A percentile compares a stretch with the other conserved stretches of the same genome.
Evolutionary conservation across 2,888 invertebrate genomes (phyloP).

Genomic region (Drosophila colorata): DNA sequence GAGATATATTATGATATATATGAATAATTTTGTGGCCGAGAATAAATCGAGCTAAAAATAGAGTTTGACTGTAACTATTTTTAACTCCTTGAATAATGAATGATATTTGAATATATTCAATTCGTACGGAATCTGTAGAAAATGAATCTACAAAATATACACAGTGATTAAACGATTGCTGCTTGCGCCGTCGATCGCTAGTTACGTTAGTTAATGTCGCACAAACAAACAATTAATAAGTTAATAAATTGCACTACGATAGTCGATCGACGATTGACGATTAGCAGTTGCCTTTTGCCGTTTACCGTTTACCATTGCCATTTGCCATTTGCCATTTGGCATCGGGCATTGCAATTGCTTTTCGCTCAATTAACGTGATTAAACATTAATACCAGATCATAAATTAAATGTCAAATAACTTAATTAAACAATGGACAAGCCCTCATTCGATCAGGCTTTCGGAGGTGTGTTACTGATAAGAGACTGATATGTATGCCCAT

Average conservation of each 20-base stretch:
- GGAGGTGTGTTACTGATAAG: constrained; percentile 31
- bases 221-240: constrained; percentile 6
- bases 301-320: not conserved
- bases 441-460: not conserved
- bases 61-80: not conserved
- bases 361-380: constrained; percentile 37
- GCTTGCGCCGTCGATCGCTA: not conserved
- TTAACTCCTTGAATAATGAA: not conserved
- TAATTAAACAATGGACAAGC: constrained; percentile 61
- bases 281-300: constrained; percentile 10
- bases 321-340: constrained; percentile 10
- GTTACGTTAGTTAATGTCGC: constrained; percentile 20
- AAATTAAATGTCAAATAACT: constrained; percentile 65
- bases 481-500: not conserved
- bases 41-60: not conserved
- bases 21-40: not conserved
- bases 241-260: constrained; percentile 19
- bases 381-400: constrained; percentile 35
- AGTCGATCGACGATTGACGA: not conserved
- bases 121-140: not conserved
- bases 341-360: constrained; percentile 24
- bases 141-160: not conserved
- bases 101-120: not conserved
- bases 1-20: no score
- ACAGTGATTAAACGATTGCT: not conserved